phyloP scores from a whole-genome alignment of 2,888 invertebrate species.

The Desoria tigrina region DNA sequence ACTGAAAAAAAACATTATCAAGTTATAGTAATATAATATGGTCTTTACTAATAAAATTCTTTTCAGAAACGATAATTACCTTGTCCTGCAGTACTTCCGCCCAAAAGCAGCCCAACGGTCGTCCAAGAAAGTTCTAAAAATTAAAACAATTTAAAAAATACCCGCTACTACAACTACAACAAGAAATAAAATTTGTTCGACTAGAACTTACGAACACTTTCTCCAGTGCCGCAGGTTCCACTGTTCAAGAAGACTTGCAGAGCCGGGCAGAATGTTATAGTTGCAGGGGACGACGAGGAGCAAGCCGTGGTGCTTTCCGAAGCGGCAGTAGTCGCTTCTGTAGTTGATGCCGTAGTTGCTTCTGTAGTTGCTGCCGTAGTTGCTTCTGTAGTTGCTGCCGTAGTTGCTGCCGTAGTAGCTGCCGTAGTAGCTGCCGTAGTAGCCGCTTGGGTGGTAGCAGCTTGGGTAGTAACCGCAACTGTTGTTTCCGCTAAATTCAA shows the following conservation, averaged over 20 bases:
- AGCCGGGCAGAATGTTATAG: neutral
- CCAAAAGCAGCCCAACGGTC: too few relatives aligned
- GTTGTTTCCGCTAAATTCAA: neutral
- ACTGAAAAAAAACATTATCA: too few relatives aligned
- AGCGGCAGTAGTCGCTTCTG: neutral
- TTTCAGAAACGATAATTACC: too few relatives aligned
- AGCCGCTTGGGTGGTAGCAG: neutral
- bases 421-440: neutral
- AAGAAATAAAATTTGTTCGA: too few relatives aligned
- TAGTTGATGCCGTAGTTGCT: conserved; percentile 2
- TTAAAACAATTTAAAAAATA: too few relatives aligned
- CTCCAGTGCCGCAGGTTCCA: neutral
- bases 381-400: neutral
- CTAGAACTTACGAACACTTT: neutral
- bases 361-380: conserved; percentile 2
- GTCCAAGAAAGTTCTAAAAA: too few relatives aligned
- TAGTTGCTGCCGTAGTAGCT: neutral
- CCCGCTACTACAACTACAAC: too few relatives aligned
- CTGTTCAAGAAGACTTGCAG: neutral
- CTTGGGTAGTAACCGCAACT: neutral
- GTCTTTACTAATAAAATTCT: too few relatives aligned
- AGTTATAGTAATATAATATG: too few relatives aligned
- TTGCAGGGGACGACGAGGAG: neutral
- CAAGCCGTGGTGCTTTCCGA: neutral
- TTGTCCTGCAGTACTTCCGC: too few relatives aligned